Evolutionary conservation across 2,797 vertebrate species (phyloP), one percentile per base, ranked within the genome.

Genomic region (Chiloscyllium punctatum): DNA sequence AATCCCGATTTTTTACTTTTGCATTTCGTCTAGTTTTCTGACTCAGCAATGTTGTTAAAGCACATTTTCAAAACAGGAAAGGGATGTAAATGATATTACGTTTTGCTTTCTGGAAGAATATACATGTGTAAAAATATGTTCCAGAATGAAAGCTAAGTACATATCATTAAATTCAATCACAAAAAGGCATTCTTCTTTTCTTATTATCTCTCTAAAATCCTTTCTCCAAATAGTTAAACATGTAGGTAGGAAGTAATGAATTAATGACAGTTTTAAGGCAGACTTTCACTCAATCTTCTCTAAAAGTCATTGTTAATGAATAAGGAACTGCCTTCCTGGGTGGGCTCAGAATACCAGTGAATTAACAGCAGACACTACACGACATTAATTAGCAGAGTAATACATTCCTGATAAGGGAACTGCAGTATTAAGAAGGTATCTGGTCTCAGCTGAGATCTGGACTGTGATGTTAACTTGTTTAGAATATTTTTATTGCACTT

Each of bases 281-380:
- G 69, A 95, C 74, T 71, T 95, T 95, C 94, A 72, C 48, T 74
- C 71, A 30, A 95, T 95, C 71, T 95, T 27, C 71, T 53, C 71
- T 95, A 74, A 74, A 68, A 30, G 94, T 33, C 51, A 42, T 74
- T 72, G 71, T 95, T 74, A 86, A 95, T 95, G 42, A 92, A 74
- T 95, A 71, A 77, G 88, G 71, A 62, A 71, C 57, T 69, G n/a
- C 86, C 33, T 94, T 96, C 95, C 87, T 96, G 96, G 96, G 96
- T 97, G 96, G 96, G 96, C 96, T 42, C 62, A 42, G 21, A 21
- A 92, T 92, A 92, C 90, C 95, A 91, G 79, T 95, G 82, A 95
- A 92, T 96, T 62, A 95, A 66, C 37, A 37, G 74, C 91, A 96
- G 79, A 96, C 82, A 94, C 94, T 84, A 95, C 79, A 94, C 94